These are phyloP conservation scores for Trachelus tabidus DNA, from an alignment of 2,888 invertebrate species.

Conservation along the genomic window DNA sequence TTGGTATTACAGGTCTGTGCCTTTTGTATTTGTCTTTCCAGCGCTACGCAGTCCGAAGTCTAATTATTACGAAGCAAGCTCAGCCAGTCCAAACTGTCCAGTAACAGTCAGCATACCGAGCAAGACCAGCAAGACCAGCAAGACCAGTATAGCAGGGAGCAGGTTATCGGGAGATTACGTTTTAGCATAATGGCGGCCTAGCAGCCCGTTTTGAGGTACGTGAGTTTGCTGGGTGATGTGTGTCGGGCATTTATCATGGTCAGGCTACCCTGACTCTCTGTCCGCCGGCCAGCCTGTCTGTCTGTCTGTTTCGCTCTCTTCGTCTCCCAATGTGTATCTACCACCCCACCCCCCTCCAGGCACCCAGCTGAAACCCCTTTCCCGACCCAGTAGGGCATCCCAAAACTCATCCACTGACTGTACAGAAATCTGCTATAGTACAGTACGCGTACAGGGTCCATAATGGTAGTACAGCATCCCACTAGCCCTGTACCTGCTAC, in stretches of 20 bases:
- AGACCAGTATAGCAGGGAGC: not conserved
- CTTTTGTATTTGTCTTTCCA: not conserved
- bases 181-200: slow-evolving; percentile 50
- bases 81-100: not conserved
- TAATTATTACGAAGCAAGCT: not conserved
- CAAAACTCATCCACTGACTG: not conserved
- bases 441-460: not conserved
- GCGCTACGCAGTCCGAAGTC: not conserved
- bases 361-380: not conserved
- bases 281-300: slow-evolving; percentile 1
- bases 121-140: not conserved
- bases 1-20: not conserved
- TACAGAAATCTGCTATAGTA: not conserved
- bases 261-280: slow-evolving; percentile 29
- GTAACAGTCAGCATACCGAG: not conserved
- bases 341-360: not conserved
- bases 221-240: slow-evolving; percentile 41
- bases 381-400: not conserved
- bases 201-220: slow-evolving; percentile 41
- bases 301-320: not conserved
- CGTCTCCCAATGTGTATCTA: not conserved
- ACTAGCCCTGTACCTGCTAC: not conserved
- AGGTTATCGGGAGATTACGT: slow-evolving; percentile 55
- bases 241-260: slow-evolving; percentile 49
- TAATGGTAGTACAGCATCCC: not conserved